These are phyloP conservation scores for Euwallacea fornicatus DNA, from an alignment of 1,140 invertebrate genomes.

Conservation along the genomic window DNA sequence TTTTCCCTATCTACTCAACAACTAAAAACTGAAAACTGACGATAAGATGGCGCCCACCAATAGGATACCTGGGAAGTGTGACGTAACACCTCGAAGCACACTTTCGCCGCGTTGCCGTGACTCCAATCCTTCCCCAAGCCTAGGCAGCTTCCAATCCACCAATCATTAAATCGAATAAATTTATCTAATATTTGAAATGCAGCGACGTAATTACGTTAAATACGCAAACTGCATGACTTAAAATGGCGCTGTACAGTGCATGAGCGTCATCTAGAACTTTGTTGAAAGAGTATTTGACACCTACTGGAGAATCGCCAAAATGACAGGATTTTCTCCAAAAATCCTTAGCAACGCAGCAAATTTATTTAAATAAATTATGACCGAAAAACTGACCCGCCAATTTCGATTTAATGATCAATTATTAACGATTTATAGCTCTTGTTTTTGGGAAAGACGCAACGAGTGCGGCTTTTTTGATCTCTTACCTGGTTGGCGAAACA, in stretches of 20 bases:
- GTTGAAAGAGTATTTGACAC: no score
- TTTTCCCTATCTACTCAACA: conserved; percentile 46
- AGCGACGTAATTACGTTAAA: no score
- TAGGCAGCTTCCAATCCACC: neutral
- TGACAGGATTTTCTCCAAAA: neutral
- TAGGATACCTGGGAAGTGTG: conserved; percentile 37
- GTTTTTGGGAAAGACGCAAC: neutral
- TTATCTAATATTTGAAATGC: no score
- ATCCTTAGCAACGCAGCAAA: conserved; percentile 20
- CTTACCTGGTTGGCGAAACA: conserved; percentile 14
- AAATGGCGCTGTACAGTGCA: no score
- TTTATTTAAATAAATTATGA: conserved; percentile 29
- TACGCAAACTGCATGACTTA: no score
- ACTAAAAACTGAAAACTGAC: conserved; percentile 41
- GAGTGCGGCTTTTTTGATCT: no score
- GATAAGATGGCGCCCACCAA: conserved; percentile 50
- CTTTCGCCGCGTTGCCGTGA: conserved; percentile 12
- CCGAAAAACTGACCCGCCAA: neutral
- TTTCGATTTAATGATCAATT: no score
- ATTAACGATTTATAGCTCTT: conserved; percentile 6
- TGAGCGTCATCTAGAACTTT: no score
- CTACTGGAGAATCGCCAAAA: no score
- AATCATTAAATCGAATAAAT: no score
- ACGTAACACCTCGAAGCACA: conserved; percentile 35
- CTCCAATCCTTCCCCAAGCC: neutral